Evolutionary conservation across 2,888 invertebrate species (phyloP), one percentile per base, ranked within the genome.

Genomic region (Drosophila macrospina): DNA sequence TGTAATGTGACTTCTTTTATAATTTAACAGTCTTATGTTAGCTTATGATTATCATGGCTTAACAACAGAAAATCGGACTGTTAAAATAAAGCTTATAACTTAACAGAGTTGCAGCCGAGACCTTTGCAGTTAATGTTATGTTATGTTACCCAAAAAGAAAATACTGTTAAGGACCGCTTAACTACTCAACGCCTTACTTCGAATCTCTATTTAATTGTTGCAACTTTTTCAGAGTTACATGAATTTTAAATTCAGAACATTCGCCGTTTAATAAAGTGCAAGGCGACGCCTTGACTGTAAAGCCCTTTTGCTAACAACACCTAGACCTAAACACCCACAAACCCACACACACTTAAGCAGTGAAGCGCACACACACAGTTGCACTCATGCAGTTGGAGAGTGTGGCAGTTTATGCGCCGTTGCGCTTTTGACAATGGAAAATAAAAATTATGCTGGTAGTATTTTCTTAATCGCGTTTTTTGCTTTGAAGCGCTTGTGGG

Each of bases 361-460:
- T 60, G 26, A 57, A 47, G 60, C 48, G 30, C 64, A 51, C 63
- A 51, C 61, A 56, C 61, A 39, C 47, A 56, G n/a, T n/a, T n/a
- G n/a, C 62, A 52, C 63, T 73, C 44, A 66, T 60, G 51, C 41
- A 61, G 36, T 15, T 52, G 65, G 66, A 67, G 85, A 87, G 86
- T 87, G 85, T 86, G 88, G 81, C 85, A 87, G 64, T 86, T 81
- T 87, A 71, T 77, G 86, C 81, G 50, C 79, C 74, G 88, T 47
- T 87, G 81, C 68, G 65, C 69, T 77, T 71, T 83, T 68, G 64
- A 87, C 85, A 87, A 87, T 86, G 74, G 77, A 75, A 82, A 76
- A 74, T 57, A 36, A 66, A 67, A 82, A 61, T 61, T 70, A 70
- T 62, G 70, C 66, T 60, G 61, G 61, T 44, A 30, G 61, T 44